Evolutionary conservation across 2,113 vertebrate genomes (phyloP).

Genomic region (Cyprinus carpio): DNA sequence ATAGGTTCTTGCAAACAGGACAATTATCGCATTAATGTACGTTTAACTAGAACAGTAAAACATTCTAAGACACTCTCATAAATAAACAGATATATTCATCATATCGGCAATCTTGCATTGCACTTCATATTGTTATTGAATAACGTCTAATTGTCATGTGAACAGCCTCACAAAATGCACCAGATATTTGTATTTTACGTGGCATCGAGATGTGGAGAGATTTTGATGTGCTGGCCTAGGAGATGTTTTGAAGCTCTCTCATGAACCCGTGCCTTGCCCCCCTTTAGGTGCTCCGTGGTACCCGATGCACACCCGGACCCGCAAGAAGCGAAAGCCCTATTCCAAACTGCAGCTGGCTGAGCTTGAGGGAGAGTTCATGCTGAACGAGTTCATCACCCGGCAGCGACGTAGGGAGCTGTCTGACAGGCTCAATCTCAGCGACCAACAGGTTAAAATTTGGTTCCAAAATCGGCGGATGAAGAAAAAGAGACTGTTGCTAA

Average conservation of each 20-base stretch:
- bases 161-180: not conserved
- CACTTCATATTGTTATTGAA: not conserved
- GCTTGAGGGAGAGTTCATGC: slow-evolving; percentile 95
- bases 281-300: slow-evolving; percentile 93
- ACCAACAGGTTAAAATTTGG: slow-evolving; percentile 99
- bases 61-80: slow-evolving; percentile 58
- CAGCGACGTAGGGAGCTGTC: slow-evolving; percentile 97
- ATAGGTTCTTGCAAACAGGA: slow-evolving; percentile 62
- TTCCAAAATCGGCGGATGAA: slow-evolving; percentile 99
- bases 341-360: slow-evolving; percentile 95
- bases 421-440: slow-evolving; percentile 95
- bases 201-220: not conserved
- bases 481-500: slow-evolving; percentile 97
- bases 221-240: slow-evolving; percentile 62
- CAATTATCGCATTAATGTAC: slow-evolving; percentile 70
- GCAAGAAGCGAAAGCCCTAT: slow-evolving; percentile 97
- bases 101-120: not conserved
- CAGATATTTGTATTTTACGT: not conserved
- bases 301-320: slow-evolving; percentile 92
- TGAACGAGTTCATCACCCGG: slow-evolving; percentile 98
- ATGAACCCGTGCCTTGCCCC: slow-evolving; percentile 62
- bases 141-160: not conserved
- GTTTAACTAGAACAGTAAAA: slow-evolving; percentile 74
- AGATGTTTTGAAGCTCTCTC: slow-evolving; percentile 59
- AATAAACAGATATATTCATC: slow-evolving; percentile 52